Evolutionary conservation across 2,888 invertebrate species (phyloP), one percentile per base, ranked within the genome.

Genomic region (Trypoxylon attenuatum): DNA sequence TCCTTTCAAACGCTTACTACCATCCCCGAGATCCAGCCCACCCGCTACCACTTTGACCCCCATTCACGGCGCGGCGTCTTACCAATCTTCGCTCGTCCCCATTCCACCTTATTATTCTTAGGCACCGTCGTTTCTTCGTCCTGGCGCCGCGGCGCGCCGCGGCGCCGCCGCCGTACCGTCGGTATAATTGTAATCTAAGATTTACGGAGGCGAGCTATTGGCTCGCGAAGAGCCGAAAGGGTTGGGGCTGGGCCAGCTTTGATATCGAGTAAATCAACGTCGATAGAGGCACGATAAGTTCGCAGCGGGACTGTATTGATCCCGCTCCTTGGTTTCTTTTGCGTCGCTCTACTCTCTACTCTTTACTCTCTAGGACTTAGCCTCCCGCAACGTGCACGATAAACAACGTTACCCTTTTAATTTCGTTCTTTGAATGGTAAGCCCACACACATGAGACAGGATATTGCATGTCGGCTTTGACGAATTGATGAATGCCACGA

Each of bases 1-100:
- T 77, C 71, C 73, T 77, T 76, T 77, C 69, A 69, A 52, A 51
- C 59, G 29, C 46, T 43, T 49, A 38, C 16, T 15, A 13, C 5
- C 13, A 4, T 13, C 2, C 5, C 47, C 29, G n/a, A n/a, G n/a
- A n/a, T n/a, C n/a, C n/a, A n/a, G 33, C 22, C 52, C 16, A n/a
- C 27, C 55, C 25, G 50, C 58, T 21, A 27, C 58, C 47, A 29
- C 60, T 73, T 68, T 56, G 53, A 61, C 58, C 65, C 47, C 56
- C 51, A 63, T 51, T 61, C 60, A 53, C 64, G 56, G 71, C 62
- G 53, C 64, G 56, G 71, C 62, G 53, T 57, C 57, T 72, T 62
- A 57, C 55, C 69, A 43, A 63, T 65, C 71, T 56, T 57, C 33
- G 61, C 51, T 56, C 63, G 61, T 33, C 54, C 45, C 23, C 22